phyloP scores from a whole-genome alignment of 2,888 invertebrate genomes.

The Notodonta ziczac region DNA sequence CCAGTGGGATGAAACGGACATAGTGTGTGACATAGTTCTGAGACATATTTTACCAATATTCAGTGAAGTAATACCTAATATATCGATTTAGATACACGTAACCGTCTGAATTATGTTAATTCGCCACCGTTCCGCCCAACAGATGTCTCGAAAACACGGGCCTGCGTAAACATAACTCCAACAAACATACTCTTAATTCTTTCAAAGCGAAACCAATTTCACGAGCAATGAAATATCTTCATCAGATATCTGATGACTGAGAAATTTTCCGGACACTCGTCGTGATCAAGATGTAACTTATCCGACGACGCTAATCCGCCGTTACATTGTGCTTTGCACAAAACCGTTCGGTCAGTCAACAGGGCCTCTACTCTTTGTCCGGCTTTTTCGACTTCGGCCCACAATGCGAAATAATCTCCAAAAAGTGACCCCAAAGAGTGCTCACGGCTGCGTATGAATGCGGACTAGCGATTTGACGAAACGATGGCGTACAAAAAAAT shows the following conservation, averaged over 20 bases:
- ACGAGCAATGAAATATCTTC: slow-evolving; percentile 43
- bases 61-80: too few relatives aligned
- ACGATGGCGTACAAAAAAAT: slow-evolving; percentile 55
- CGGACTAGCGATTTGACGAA: slow-evolving; percentile 54
- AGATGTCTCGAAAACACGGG: neutral
- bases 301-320: slow-evolving; percentile 55
- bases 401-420: slow-evolving; percentile 80
- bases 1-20: too few relatives aligned
- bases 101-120: neutral
- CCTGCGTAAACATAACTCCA: neutral
- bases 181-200: neutral
- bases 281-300: slow-evolving; percentile 56
- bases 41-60: too few relatives aligned
- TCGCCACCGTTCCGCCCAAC: neutral
- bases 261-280: slow-evolving; percentile 37
- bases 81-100: neutral
- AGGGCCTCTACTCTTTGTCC: slow-evolving; percentile 67
- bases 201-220: slow-evolving; percentile 3
- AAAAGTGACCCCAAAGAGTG: slow-evolving; percentile 83
- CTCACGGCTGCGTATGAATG: slow-evolving; percentile 64
- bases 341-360: slow-evolving; percentile 74
- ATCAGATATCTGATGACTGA: slow-evolving; percentile 41
- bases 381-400: slow-evolving; percentile 67
- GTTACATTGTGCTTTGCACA: slow-evolving; percentile 55
- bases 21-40: too few relatives aligned